Conservation (phyloP, 2,888 invertebrate species). For the Notodonta ziczac region DNA sequence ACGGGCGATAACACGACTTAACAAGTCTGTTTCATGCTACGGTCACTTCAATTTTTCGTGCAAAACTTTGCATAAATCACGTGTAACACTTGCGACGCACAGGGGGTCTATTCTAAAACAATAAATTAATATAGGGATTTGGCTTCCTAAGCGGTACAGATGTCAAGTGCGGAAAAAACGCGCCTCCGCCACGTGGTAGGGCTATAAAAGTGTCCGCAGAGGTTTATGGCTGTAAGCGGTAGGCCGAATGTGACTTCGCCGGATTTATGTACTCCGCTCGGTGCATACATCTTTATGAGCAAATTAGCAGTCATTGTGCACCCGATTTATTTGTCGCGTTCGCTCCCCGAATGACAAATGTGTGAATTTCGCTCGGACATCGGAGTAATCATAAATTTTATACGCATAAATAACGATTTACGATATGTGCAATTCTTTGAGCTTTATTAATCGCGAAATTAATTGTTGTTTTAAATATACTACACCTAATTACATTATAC, state of each 20-base stretch:
- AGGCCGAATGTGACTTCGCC: slow-evolving; percentile 78
- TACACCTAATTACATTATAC: neutral
- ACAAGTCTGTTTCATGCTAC: slow-evolving; percentile 37
- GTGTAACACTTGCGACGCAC: slow-evolving; percentile 41
- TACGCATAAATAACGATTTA: slow-evolving; percentile 40
- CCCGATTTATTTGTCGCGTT: slow-evolving; percentile 74
- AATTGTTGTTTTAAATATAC: neutral
- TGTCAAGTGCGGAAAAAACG: slow-evolving; percentile 82
- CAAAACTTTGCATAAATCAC: slow-evolving; percentile 40
- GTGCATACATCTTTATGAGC: slow-evolving; percentile 82
- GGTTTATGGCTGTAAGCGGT: slow-evolving; percentile 83
- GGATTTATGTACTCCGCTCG: slow-evolving; percentile 76
- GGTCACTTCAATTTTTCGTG: slow-evolving; percentile 37
- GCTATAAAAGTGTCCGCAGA: slow-evolving; percentile 82
- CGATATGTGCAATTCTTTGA: slow-evolving; percentile 10
- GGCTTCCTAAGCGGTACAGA: slow-evolving; percentile 72
- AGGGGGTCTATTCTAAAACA: slow-evolving; percentile 74
- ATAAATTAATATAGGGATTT: slow-evolving; percentile 74
- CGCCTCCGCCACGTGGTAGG: slow-evolving; percentile 76
- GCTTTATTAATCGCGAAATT: slow-evolving; percentile 5
- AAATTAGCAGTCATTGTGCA: slow-evolving; percentile 83
- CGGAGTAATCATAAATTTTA: slow-evolving; percentile 44
- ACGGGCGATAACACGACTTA: slow-evolving; percentile 29
- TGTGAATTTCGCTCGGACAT: slow-evolving; percentile 65
- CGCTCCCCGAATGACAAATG: slow-evolving; percentile 71